Percentiles rank a stretch among this genome's conserved stretches.
Conservation (phyloP, 2,888 invertebrate genomes). For the Bimastos eiseni region DNA sequence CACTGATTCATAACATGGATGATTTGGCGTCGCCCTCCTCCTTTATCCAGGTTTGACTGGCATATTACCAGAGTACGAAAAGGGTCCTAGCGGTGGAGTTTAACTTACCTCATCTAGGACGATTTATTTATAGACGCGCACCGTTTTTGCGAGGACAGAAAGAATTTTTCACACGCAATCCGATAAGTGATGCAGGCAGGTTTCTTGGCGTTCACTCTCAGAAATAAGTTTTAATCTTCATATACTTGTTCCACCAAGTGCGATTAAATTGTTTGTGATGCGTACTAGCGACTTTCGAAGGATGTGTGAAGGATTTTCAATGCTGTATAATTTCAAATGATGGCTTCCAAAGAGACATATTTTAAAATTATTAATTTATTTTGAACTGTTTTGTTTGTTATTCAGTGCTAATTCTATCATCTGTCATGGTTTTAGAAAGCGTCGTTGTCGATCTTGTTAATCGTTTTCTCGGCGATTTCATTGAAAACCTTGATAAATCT, state of each 20-base stretch:
- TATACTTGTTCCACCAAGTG: neutral
- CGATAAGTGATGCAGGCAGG: neutral
- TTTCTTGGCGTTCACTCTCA: neutral
- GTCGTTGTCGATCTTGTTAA: slow-evolving; percentile 89
- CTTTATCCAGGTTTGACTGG: too few species aligned
- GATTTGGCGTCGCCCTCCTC: too few species aligned
- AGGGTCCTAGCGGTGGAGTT: too few species aligned
- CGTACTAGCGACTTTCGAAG: neutral
- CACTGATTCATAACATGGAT: too few species aligned
- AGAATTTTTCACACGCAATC: neutral
- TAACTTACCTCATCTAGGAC: neutral
- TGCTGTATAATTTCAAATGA: neutral
- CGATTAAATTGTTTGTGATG: neutral
- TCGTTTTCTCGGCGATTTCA: slow-evolving; percentile 89
- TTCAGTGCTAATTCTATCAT: neutral
- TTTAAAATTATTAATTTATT: neutral
- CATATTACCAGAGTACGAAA: too few species aligned
- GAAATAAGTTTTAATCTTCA: neutral
- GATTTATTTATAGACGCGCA: neutral
- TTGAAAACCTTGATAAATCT: slow-evolving; percentile 90
- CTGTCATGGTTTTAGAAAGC: slow-evolving; percentile 90
- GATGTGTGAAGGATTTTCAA: slow-evolving; percentile 4
- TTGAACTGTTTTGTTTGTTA: neutral
- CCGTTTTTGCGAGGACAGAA: neutral
- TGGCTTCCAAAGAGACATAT: neutral